Evolutionary conservation across 2,797 vertebrate species (phyloP), one percentile per base, ranked within the genome.

Genomic region (Hydrolagus colliei): DNA sequence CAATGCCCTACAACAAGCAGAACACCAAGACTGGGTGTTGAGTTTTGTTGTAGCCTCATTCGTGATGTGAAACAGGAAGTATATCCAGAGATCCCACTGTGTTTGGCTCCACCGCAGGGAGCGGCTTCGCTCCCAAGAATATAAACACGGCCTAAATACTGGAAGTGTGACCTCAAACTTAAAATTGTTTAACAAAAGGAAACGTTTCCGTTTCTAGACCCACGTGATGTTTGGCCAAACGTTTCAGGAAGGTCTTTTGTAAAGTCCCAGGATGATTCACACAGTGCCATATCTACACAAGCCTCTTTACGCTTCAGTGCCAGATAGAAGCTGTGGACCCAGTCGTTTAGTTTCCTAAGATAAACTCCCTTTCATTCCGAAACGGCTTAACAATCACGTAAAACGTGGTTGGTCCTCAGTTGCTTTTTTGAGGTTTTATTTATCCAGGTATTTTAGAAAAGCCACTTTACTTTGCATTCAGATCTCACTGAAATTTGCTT

Each of bases 161-260:
- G 16, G 35, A 76, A 61, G n/a, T 77, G 75, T 61, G 20, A 78
- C 52, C 7, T 3, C 18, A 62, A 1, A 62, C 52, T 61, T 78
- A 52, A 78, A 78, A 12, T 12, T 78, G 11, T 78, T 62, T 12
- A 12, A n/a, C 35, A 78, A 52, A 18, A 62, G 18, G 41, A 78
- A 77, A 78, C 52, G n/a, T 22, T 78, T 78, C 76, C 1, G 76
- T 78, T 78, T 62, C 76, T n/a, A 77, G 59, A 77, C 75, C 41
- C 9, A 78, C 52, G 22, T n/a, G 62, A 62, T n/a, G 62, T 78
- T 12, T 59, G 8, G 62, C n/a, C 76, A 1, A 18, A 22, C 22
- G 12, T 78, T 78, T 78, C 76, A 62, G 76, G 52, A 78, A 61
- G 52, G 52, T n/a, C 20, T 59, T 62, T 61, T 78, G 11, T 12